phyloP scores from a whole-genome alignment of 1,140 invertebrate genomes.

The Hydropsyche tenuis region DNA sequence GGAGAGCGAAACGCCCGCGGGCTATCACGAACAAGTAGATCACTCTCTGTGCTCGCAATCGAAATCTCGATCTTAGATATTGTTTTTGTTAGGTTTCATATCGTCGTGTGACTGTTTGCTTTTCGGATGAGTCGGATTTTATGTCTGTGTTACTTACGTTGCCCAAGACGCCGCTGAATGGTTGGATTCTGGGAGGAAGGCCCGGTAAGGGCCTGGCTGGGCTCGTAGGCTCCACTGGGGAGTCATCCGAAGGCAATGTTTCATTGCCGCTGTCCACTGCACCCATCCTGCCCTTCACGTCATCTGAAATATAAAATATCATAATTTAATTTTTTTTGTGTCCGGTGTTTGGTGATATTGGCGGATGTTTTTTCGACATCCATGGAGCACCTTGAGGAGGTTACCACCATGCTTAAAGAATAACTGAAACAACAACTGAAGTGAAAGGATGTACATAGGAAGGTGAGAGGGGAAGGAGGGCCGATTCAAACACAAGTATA shows the following conservation, averaged over 20 bases:
- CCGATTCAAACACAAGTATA: too few relatives aligned
- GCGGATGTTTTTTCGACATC: too few relatives aligned
- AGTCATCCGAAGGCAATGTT: slow-evolving; percentile 60
- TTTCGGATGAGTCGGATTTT: neutral
- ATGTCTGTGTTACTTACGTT: slow-evolving; percentile 57
- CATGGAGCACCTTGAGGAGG: too few relatives aligned
- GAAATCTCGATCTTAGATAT: slow-evolving; percentile 15
- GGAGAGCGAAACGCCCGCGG: neutral
- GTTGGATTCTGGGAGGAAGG: slow-evolving; percentile 65
- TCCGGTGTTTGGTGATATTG: too few relatives aligned
- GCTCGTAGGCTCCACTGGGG: slow-evolving; percentile 50
- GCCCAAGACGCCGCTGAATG: slow-evolving; percentile 65
- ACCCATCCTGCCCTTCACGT: slow-evolving; percentile 52
- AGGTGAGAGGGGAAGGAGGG: too few relatives aligned
- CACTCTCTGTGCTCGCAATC: neutral
- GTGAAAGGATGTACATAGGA: too few relatives aligned
- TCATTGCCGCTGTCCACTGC: slow-evolving; percentile 63
- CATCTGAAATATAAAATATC: slow-evolving; percentile 42
- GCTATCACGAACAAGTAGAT: slow-evolving; percentile 23
- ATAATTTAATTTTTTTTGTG: too few relatives aligned
- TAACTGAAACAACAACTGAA: too few relatives aligned
- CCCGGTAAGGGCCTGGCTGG: slow-evolving; percentile 28
- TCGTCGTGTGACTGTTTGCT: too few relatives aligned
- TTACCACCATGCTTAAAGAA: too few relatives aligned
- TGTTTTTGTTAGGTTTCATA: neutral